Evolutionary conservation across 2,113 vertebrate genomes (phyloP).

Genomic region (Pipa parva): DNA sequence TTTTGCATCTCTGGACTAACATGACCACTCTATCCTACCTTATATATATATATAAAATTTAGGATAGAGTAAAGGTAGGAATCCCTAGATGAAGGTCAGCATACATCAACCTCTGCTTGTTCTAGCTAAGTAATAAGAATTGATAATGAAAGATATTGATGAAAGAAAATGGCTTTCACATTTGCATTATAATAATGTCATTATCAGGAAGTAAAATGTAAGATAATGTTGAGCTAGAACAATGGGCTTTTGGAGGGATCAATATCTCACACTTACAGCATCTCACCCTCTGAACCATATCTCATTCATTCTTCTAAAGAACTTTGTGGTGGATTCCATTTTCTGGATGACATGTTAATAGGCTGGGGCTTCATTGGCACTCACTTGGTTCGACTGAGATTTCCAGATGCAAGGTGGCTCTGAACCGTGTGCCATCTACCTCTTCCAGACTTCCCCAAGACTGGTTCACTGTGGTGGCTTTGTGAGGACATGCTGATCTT

Average conservation of each 20-base stretch:
- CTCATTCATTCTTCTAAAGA: neutral
- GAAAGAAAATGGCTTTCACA: neutral
- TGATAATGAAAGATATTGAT: neutral
- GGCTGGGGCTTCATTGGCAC: conserved; percentile 61
- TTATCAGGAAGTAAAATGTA: neutral
- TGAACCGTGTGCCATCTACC: conserved; percentile 94
- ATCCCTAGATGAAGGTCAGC: neutral
- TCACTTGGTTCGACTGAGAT: conserved; percentile 94
- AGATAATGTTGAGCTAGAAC: neutral
- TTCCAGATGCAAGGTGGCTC: conserved; percentile 90
- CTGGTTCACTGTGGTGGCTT: conserved; percentile 65
- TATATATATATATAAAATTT: neutral
- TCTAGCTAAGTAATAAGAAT: neutral
- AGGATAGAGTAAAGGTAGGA: neutral
- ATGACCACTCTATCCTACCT: too few species aligned
- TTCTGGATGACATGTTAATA: neutral
- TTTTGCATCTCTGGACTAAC: too few species aligned
- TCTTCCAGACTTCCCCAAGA: conserved; percentile 71
- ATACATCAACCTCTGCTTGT: neutral
- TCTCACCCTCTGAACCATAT: neutral
- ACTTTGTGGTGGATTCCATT: neutral
- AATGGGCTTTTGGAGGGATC: neutral
- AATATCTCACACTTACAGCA: neutral
- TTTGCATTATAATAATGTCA: neutral
- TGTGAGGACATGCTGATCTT: conserved; percentile 84